Base-by-base conservation (phyloP, 37 sponge, comb jelly and placozoan genomes). In the Diacarnus erythraeanus region DNA sequence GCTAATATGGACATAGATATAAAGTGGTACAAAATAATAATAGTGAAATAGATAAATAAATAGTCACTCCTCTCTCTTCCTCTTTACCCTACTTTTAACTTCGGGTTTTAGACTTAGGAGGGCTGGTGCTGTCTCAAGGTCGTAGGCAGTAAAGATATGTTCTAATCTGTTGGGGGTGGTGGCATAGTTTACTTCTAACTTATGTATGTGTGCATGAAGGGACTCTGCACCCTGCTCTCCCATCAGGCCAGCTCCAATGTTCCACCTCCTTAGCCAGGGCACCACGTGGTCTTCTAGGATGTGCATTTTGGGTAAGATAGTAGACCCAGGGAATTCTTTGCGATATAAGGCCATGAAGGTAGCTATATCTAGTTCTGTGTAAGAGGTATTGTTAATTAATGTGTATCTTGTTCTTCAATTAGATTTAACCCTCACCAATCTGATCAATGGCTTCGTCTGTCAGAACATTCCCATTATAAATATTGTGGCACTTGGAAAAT, bases 191-290 rank as follows among this genome's bases (percentile, higher is more conserved):
- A 51, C 0, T 35, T 74, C 57, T 12, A 80, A 34, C 26, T 25
- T 65, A 27, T 75, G 41, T 38, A 83, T 38, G 66, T 75, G n/a
- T 4, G 66, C 68, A 47, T 83, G 83, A n/a, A 83, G 74, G 67
- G 69, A 67, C 57, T 83, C 83, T n/a, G 83, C 83, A 22, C 85
- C 78, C 35, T 84, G 85, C 35, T 84, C 85, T 44, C 85, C 85
- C 66, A 72, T 64, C 25, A 84, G 37, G n/a, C 85, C 85, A 27
- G 35, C 10, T 22, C 78, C 85, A 27, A 67, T 30, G 8, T 84
- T 29, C 77, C 78, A 77, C 47, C 23, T 21, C n/a, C 63, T 23
- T 78, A 84, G 22, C 85, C 85, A 84, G 21, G 34, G 42, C 21
- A 75, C 38, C 21, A 83, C 68, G 66, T 75, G 83, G 3, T 83